phyloP scores from a whole-genome alignment of 2,797 vertebrate genomes.

The Onychomys arenicola region DNA sequence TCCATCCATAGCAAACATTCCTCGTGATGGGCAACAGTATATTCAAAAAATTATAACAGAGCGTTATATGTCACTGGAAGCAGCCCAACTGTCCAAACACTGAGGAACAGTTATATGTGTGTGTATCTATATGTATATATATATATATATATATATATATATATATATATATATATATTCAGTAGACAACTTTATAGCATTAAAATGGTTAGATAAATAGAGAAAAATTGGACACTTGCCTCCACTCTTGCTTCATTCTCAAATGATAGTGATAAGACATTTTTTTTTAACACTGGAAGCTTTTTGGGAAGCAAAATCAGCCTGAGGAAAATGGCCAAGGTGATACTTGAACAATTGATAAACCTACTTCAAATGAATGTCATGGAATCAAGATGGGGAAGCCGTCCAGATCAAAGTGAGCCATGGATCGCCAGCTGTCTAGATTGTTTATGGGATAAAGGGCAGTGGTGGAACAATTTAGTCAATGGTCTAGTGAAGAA shows the following conservation, averaged over 20 bases:
- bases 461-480: neutral
- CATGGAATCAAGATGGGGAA: neutral
- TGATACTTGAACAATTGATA: neutral
- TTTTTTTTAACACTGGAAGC: conserved; percentile 82
- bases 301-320: conserved; percentile 95
- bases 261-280: conserved; percentile 12
- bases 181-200: conserved; percentile 11
- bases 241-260: neutral
- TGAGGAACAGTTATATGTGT: neutral
- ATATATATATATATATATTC: neutral
- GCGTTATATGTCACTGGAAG: conserved; percentile 32
- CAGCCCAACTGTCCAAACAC: conserved; percentile 24
- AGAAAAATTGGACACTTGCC: neutral
- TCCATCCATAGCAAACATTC: conserved; percentile 16
- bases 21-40: neutral
- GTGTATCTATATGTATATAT: neutral
- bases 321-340: conserved; percentile 92
- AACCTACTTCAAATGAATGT: neutral
- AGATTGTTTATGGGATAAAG: neutral
- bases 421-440: neutral
- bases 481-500: neutral
- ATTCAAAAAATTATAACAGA: neutral
- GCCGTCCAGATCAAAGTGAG: neutral
- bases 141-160: neutral
- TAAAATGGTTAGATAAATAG: conserved; percentile 5